Evolutionary conservation across 2,888 invertebrate species (phyloP), one percentile per base, ranked within the genome.

Genomic region (Lasioglossum calceatum): DNA sequence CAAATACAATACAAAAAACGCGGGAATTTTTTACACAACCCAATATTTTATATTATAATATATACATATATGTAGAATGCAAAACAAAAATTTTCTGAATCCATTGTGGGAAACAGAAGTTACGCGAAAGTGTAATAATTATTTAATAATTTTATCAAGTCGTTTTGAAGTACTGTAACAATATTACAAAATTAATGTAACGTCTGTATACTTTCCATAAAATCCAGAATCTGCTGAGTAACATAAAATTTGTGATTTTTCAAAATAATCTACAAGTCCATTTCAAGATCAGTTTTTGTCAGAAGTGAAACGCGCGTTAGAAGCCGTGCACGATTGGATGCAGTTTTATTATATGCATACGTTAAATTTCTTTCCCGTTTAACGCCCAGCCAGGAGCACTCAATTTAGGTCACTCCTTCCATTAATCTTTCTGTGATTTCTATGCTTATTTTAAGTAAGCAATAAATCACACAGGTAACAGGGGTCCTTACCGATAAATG

Each of bases 391-490:
- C n/a, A 7, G 47, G n/a, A n/a, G 58, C 23, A 50, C 50, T 73
- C 47, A 73, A 73, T 73, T 73, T 73, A 23, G 47, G 47, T 58
- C 75, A 76, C 54, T 14, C 14, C n/a, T 39, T 58, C 73, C 73
- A 73, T 80, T 64, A 80, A 80, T 80, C 54, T 50, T 39, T 61
- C 47, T 64, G 44, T 44, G 44, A 81, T 67, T 81, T 67, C 42
- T 50, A 61, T 77, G 76, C 44, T 32, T 32, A 50, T 16, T 47
- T 77, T 32, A 61, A 39, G 32, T 23, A 23, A 54, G 42, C 67
- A 27, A 81, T 81, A 81, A 81, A 77, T 67, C 50, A 67, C 76
- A 27, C 23, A 23, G 19, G 27, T 27, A 39, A 23, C 39, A 54
- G 50, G 67, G 67, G 76, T 77, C 23, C 73, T 73, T 73, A 36